Percentiles rank a stretch among this genome's conserved stretches.
phyloP scores from a whole-genome alignment of 2,113 vertebrate genomes.

The Myrmophylax atrothorax region DNA sequence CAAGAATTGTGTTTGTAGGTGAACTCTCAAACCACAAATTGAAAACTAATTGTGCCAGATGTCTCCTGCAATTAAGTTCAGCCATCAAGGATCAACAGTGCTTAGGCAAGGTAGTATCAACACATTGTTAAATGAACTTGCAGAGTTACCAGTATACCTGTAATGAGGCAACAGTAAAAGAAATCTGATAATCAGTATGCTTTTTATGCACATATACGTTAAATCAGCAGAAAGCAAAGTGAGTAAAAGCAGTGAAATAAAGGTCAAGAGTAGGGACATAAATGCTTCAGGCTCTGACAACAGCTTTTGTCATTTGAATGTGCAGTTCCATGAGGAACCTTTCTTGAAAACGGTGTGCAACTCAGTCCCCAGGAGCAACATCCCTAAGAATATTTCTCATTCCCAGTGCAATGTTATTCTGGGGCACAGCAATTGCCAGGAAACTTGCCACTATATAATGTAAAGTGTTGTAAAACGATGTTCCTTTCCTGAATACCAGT shows the following conservation, averaged over 20 bases:
- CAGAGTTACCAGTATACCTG: not conserved
- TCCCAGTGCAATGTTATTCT: not conserved
- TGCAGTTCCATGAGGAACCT: not conserved
- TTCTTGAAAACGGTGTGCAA: not conserved
- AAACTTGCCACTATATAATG: not conserved
- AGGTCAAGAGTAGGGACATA: not conserved
- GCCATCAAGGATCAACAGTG: not conserved
- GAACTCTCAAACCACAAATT: not conserved
- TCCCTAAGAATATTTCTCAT: not conserved
- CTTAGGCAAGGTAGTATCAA: not conserved
- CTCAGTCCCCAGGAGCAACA: not conserved
- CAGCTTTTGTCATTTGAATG: not conserved
- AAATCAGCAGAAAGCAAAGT: not conserved
- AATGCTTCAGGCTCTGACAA: not conserved
- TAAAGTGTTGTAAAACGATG: not conserved
- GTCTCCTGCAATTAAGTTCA: not conserved
- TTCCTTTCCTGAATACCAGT: not conserved
- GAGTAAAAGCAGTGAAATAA: not conserved
- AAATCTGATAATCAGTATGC: not conserved
- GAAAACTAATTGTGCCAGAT: not conserved
- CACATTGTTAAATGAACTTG: not conserved
- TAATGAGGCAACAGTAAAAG: not conserved
- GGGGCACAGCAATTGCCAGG: not conserved
- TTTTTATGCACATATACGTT: not conserved
- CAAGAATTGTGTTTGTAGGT: not conserved